Evolutionary conservation across 2,888 invertebrate species (phyloP).

Genomic region (Pyrgus malvae): DNA sequence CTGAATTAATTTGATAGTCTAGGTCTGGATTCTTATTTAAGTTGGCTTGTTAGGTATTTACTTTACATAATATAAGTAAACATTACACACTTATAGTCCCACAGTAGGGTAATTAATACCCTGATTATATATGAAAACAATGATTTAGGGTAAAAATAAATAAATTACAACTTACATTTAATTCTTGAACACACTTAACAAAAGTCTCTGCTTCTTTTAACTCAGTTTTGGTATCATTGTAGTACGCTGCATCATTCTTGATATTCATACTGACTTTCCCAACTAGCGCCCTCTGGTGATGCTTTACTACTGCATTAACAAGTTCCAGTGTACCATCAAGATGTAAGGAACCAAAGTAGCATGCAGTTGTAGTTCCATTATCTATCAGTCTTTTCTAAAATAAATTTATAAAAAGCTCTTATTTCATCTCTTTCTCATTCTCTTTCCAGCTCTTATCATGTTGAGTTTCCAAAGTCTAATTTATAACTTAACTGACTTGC

Average conservation of each 20-base stretch:
- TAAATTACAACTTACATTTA: constrained; percentile 13
- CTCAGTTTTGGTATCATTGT: constrained; percentile 82
- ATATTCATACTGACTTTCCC: constrained; percentile 94
- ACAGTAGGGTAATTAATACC: no score
- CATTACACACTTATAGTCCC: no score
- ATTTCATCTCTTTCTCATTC: no score
- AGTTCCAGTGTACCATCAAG: constrained; percentile 86
- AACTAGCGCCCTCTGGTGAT: constrained; percentile 91
- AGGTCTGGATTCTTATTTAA: no score
- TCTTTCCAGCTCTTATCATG: no score
- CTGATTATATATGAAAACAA: not conserved
- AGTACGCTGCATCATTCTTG: constrained; percentile 83
- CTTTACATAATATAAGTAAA: no score
- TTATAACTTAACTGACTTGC: no score
- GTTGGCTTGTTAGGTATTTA: no score
- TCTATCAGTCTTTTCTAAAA: constrained; percentile 86
- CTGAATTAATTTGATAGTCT: no score
- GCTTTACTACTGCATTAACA: constrained; percentile 83
- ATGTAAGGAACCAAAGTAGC: constrained; percentile 92
- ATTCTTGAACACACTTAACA: constrained; percentile 74
- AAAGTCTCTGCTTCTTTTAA: constrained; percentile 84
- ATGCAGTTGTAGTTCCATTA: constrained; percentile 94
- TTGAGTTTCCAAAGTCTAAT: no score
- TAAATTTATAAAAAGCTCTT: constrained; percentile 40
- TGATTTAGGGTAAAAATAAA: not conserved